These are phyloP conservation scores for Pollenia griseotomentosa DNA, from an alignment of 2,888 invertebrate species.

Conservation along the genomic window DNA sequence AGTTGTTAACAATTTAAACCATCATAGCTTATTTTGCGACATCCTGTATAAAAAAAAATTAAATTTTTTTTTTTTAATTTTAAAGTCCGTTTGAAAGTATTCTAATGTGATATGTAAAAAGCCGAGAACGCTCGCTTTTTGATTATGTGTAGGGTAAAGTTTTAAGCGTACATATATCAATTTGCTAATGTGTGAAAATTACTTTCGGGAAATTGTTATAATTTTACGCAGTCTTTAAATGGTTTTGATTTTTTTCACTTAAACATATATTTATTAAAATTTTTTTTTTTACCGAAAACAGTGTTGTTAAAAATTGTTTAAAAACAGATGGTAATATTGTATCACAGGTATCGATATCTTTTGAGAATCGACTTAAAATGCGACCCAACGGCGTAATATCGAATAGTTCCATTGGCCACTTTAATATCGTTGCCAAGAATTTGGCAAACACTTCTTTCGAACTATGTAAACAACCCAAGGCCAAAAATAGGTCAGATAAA, in stretches of 20 bases:
- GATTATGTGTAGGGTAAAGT: too few relatives aligned
- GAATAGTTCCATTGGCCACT: conserved; percentile 90
- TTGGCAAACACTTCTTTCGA: conserved; percentile 87
- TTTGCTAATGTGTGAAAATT: too few relatives aligned
- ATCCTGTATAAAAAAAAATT: too few relatives aligned
- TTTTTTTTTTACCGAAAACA: conserved; percentile 84
- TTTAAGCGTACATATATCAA: too few relatives aligned
- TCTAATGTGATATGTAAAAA: too few relatives aligned
- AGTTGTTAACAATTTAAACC: too few relatives aligned
- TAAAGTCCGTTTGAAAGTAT: too few relatives aligned
- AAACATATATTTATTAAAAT: conserved; percentile 15
- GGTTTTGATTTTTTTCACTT: too few relatives aligned
- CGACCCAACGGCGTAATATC: conserved; percentile 92
- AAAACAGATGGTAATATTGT: conserved; percentile 84
- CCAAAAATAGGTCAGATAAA: conserved; percentile 82
- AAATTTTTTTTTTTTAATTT: too few relatives aligned
- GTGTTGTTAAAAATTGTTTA: conserved; percentile 83
- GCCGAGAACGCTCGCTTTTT: too few relatives aligned
- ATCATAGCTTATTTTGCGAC: too few relatives aligned
- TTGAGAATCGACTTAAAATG: conserved; percentile 88
- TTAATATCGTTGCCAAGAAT: conserved; percentile 87
- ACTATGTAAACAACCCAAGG: conserved; percentile 85
- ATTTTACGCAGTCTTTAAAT: neutral
- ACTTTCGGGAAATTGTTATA: neutral
- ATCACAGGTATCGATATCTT: conserved; percentile 87